Evolutionary conservation across 2,888 invertebrate species (phyloP).

Genomic region (Euphydryas editha): DNA sequence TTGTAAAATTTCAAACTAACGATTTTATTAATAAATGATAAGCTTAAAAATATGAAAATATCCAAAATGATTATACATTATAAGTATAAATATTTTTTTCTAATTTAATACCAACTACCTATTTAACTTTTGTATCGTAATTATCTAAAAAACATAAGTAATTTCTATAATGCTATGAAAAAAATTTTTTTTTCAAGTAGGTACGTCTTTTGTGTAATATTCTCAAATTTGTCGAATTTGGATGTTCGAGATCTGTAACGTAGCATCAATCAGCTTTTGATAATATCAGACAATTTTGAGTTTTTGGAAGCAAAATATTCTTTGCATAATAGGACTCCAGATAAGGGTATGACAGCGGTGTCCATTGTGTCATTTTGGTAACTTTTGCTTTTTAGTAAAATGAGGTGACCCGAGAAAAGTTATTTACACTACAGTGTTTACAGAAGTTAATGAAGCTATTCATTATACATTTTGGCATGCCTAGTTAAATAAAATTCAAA

Average conservation of each 20-base stretch:
- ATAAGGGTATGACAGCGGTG: constrained; percentile 34
- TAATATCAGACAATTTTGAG: constrained; percentile 24
- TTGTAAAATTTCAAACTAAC: too few species aligned
- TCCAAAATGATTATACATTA: too few species aligned
- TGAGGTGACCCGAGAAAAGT: constrained; percentile 9
- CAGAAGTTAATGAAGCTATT: neutral
- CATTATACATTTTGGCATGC: neutral
- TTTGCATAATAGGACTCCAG: constrained; percentile 19
- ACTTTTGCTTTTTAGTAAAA: constrained; percentile 20
- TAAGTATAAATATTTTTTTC: too few species aligned
- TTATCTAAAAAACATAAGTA: too few species aligned
- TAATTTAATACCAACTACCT: too few species aligned
- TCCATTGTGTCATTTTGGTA: constrained; percentile 29
- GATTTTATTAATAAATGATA: too few species aligned
- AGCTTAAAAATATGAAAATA: too few species aligned
- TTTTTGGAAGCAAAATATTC: constrained; percentile 21
- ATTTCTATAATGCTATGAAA: too few species aligned
- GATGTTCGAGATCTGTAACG: neutral
- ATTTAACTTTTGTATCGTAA: too few species aligned
- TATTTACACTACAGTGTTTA: constrained; percentile 13
- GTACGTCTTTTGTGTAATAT: neutral
- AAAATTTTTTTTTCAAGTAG: neutral
- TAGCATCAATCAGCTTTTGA: neutral
- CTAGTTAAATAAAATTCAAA: neutral
- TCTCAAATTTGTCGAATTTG: neutral